Conservation (phyloP, 2,797 vertebrate genomes). For the Menidia menidia region DNA sequence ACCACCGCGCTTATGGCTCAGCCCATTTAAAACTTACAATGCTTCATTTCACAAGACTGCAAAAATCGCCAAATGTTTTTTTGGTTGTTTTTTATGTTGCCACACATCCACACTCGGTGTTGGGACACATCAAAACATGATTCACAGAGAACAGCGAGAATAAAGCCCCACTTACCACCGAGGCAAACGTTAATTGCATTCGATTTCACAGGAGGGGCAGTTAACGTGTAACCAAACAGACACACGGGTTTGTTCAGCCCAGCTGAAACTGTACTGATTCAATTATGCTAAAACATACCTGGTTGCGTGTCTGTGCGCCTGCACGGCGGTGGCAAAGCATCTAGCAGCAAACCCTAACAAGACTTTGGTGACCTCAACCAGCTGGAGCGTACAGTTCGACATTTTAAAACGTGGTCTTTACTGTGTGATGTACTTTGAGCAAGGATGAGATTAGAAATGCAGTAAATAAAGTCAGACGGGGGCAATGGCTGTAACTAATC, state of each 20-base stretch:
- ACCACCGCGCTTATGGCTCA: not conserved
- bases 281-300: not conserved
- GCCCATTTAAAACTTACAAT: not conserved
- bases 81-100: not conserved
- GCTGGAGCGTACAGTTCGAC: not conserved
- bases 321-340: too few relatives aligned
- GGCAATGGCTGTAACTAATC: slow-evolving; percentile 2
- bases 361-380: not conserved
- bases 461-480: not conserved
- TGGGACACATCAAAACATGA: not conserved
- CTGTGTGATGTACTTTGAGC: not conserved
- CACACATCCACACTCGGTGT: not conserved
- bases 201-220: too few relatives aligned
- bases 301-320: not conserved
- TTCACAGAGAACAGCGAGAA: not conserved
- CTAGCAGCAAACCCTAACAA: not conserved
- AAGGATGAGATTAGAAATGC: slow-evolving; percentile 7
- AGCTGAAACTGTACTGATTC: not conserved
- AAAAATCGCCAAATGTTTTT: not conserved
- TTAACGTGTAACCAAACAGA: too few relatives aligned
- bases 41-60: not conserved
- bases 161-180: not conserved
- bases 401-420: not conserved
- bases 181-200: too few relatives aligned
- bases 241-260: not conserved